Evolutionary conservation across 2,113 vertebrate genomes (phyloP).

Genomic region (Nymphicus hollandicus): DNA sequence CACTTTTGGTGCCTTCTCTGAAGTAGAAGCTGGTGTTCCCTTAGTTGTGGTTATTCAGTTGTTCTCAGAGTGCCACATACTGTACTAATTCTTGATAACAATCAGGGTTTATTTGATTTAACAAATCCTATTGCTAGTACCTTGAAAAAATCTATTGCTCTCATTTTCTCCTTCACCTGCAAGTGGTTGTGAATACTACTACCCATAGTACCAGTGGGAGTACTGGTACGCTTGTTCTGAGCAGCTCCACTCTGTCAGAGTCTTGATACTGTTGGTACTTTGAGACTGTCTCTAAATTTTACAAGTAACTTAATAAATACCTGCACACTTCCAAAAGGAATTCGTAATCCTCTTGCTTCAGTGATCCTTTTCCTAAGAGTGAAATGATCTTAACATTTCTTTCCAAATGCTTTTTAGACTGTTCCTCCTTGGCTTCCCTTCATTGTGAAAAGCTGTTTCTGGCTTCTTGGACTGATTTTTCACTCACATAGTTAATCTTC

Average conservation of each 20-base stretch:
- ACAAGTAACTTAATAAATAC: not conserved
- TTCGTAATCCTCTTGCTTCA: constrained; percentile 1
- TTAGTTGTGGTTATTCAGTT: not conserved
- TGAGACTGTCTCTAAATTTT: not conserved
- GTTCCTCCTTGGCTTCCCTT: constrained; percentile 42
- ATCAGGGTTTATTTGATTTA: not conserved
- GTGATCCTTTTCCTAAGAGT: constrained; percentile 8
- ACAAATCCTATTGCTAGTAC: not conserved
- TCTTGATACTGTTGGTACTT: not conserved
- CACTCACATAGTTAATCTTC: constrained; percentile 60
- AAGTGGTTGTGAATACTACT: not conserved
- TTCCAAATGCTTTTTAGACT: constrained; percentile 31
- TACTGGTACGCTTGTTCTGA: not conserved
- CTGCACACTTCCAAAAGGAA: not conserved
- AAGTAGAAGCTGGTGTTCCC: not conserved
- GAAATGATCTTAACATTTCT: constrained; percentile 23
- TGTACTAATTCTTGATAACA: not conserved
- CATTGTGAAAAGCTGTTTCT: constrained; percentile 18
- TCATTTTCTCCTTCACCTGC: not conserved
- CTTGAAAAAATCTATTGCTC: not conserved
- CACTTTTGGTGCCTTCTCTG: not conserved
- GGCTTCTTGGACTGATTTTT: constrained; percentile 63
- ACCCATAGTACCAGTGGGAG: not conserved
- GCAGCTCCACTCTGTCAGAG: not conserved
- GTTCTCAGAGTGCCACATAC: not conserved